Percentiles rank a stretch among this genome's conserved stretches.
phyloP scores from a whole-genome alignment of 2,113 vertebrate species.

The Hemiscyllium ocellatum region DNA sequence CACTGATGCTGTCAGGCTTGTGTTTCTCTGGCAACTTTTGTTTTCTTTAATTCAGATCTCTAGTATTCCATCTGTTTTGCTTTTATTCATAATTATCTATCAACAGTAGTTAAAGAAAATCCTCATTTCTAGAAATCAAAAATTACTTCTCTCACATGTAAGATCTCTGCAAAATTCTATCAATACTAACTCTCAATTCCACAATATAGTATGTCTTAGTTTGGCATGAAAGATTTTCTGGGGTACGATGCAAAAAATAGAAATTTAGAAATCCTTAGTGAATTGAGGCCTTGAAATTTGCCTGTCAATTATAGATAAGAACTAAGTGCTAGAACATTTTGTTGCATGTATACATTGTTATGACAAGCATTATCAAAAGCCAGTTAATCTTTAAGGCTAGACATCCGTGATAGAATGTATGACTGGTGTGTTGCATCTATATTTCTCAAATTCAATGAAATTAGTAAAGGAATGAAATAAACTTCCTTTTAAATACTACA shows the following conservation, averaged over 20 bases:
- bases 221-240: not conserved
- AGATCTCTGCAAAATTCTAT: not conserved
- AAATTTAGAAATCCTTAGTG: not conserved
- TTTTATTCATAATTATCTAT: not conserved
- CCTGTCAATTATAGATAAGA: not conserved
- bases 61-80: no score
- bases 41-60: no score
- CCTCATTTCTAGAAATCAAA: not conserved
- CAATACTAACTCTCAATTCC: not conserved
- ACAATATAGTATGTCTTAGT: not conserved
- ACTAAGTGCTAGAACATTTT: not conserved
- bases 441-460: not conserved
- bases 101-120: not conserved
- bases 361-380: not conserved
- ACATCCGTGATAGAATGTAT: not conserved
- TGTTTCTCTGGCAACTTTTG: no score
- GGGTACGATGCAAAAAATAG: not conserved
- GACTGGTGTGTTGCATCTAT: no score
- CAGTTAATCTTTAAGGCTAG: not conserved
- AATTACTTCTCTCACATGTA: not conserved
- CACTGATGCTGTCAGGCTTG: no score
- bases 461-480: not conserved
- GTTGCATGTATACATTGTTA: not conserved
- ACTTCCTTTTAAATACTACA: not conserved
- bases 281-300: not conserved